A percentile compares a stretch with the other conserved stretches of the same genome.
phyloP scores from a whole-genome alignment of 2,113 vertebrate genomes.

The Vidua macroura region DNA sequence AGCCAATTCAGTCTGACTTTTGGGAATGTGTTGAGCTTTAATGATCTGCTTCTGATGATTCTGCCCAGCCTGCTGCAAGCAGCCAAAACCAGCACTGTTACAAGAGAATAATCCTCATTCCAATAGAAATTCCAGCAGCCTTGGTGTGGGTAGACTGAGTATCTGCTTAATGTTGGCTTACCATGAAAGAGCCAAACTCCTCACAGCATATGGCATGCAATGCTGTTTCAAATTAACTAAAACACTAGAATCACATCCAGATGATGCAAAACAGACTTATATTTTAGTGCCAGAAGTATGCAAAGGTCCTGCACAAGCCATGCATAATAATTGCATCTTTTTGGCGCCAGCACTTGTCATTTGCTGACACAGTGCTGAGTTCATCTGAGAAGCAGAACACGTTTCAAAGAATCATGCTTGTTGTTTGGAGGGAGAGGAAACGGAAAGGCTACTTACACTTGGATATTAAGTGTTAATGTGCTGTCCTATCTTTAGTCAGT shows the following conservation, averaged over 20 bases:
- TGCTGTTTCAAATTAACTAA: conserved; percentile 21
- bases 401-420: background rate
- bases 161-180: background rate
- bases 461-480: background rate
- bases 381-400: background rate
- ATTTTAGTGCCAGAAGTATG: background rate
- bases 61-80: background rate
- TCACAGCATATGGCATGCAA: rapidly evolving
- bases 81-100: background rate
- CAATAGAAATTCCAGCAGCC: background rate
- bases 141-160: background rate
- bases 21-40: background rate
- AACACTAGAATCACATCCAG: background rate
- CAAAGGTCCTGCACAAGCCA: background rate
- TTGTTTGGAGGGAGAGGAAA: conserved; percentile 20
- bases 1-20: background rate
- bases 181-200: background rate
- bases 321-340: background rate
- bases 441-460: background rate
- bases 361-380: background rate
- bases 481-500: background rate
- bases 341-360: background rate
- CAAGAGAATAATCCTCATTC: background rate
- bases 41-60: background rate
- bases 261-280: background rate